A percentile compares a stretch with the other conserved stretches of the same genome.
Conservation (phyloP, 2,888 invertebrate genomes). For the Pecten maximus region DNA sequence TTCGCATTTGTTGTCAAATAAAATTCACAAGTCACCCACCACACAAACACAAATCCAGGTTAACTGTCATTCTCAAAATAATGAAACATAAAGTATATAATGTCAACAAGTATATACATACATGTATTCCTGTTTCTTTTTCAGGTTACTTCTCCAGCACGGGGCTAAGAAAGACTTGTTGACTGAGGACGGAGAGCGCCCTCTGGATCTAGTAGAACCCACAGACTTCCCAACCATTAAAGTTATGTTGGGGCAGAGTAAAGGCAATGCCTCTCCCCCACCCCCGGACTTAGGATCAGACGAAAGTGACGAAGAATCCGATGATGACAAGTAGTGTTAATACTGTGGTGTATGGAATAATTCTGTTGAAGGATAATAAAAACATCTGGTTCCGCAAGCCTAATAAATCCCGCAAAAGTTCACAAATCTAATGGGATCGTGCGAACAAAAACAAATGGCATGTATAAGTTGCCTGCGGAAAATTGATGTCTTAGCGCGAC, state of each 20-base stretch:
- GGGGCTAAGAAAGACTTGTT: conserved; percentile 76
- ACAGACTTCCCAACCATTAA: conserved; percentile 77
- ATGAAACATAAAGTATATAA: too few species aligned
- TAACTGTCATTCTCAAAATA: too few species aligned
- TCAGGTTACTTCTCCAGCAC: conserved; percentile 75
- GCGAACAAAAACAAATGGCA: background rate
- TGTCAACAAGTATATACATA: too few species aligned
- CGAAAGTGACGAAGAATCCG: conserved; percentile 57
- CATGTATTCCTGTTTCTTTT: conserved; percentile 43
- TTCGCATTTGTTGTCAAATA: too few species aligned
- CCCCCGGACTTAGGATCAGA: conserved; percentile 46
- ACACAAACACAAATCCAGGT: too few species aligned
- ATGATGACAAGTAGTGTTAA: conserved; percentile 52
- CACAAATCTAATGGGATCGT: background rate
- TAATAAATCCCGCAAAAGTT: background rate
- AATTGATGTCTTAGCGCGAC: background rate
- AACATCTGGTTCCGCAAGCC: background rate
- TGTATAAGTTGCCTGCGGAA: background rate
- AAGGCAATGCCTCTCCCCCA: conserved; percentile 39
- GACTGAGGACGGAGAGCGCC: conserved; percentile 80
- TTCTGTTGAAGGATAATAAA: background rate
- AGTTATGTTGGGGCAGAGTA: conserved; percentile 72
- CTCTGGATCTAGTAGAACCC: conserved; percentile 80
- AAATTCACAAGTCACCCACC: too few species aligned
- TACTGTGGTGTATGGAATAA: background rate